Conservation (phyloP, 2,113 vertebrate species). For the Myiozetetes cayanensis region DNA sequence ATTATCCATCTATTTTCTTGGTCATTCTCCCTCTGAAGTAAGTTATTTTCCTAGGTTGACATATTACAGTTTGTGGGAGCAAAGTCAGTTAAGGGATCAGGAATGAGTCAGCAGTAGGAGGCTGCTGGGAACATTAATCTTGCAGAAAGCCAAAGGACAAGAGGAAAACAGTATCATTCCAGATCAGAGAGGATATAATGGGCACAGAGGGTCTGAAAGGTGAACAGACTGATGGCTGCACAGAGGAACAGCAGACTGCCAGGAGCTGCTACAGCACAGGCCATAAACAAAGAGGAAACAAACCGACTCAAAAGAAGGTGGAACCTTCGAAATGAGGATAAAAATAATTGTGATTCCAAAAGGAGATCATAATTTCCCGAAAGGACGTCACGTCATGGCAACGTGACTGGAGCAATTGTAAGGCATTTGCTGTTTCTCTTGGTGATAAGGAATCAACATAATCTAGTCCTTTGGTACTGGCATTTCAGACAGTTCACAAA, state of each 20-base stretch:
- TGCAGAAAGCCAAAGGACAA: slow-evolving; percentile 5
- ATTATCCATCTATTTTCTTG: slow-evolving; percentile 6
- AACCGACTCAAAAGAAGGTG: background rate
- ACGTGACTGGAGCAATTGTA: background rate
- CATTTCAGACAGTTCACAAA: slow-evolving; percentile 42
- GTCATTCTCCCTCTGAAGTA: background rate
- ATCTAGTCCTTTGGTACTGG: background rate
- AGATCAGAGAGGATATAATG: slow-evolving; percentile 5
- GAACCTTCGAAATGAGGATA: background rate
- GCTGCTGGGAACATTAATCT: slow-evolving; percentile 43
- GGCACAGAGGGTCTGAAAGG: slow-evolving; percentile 26
- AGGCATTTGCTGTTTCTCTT: background rate
- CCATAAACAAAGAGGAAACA: background rate
- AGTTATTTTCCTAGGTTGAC: slow-evolving; percentile 6
- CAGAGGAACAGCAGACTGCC: background rate
- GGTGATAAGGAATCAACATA: slow-evolving; percentile 43
- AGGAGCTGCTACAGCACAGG: background rate
- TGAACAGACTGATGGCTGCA: background rate
- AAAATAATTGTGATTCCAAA: background rate
- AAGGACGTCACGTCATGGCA: background rate
- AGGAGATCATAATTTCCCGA: slow-evolving; percentile 4
- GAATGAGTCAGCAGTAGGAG: slow-evolving; percentile 43
- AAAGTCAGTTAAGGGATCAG: slow-evolving; percentile 31
- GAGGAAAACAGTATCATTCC: slow-evolving; percentile 22
- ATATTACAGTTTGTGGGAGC: background rate